Base-by-base conservation (phyloP, 2,888 invertebrate genomes). In the Tetrapedia diversipes region DNA sequence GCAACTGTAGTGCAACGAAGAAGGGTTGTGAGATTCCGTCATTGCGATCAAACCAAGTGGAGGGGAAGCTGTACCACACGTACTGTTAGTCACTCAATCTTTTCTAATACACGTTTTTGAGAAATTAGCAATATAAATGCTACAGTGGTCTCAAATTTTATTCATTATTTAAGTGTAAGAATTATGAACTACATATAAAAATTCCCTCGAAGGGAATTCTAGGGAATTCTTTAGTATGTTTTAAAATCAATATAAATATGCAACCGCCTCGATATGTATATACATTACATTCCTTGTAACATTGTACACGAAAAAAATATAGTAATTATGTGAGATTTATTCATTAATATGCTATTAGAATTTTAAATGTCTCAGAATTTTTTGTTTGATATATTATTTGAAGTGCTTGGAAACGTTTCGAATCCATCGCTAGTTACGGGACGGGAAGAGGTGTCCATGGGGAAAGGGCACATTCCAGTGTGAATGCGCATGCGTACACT, bases 401-500 rank as follows among this genome's bases (percentile, higher is more conserved):
- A 74, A 64, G 51, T 51, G 64, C 60, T 79, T 67, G 53, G 45
- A 53, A 64, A 77, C 54, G 76, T 53, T 29, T 64, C 65, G 75
- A 72, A 29, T 34, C 59, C 65, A 72, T 75, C 72, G 65, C 49
- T 75, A 70, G 69, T 70, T 57, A 74, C 68, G 78, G 74, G 78
- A 77, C 77, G 85, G 80, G 80, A 70, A 80, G 69, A 80, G 70
- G 77, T 67, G 57, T 41, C 32, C 71, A 29, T 49, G 65, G 72
- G 70, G 63, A 66, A 72, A 66, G 78, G 84, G 79, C 70, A 77
- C 86, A 86, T 86, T 86, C 86, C 86, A 85, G 39, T 77, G 71
- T 22, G 64, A 37, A 65, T 68, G 81, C 85, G 86, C 85, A 85
- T 86, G 86, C 82, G 86, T 81, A 65, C 59, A 65, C 70, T 76